These are phyloP conservation scores for Drosophila chauvacae DNA, from an alignment of 1,140 invertebrate genomes.

Conservation along the genomic window DNA sequence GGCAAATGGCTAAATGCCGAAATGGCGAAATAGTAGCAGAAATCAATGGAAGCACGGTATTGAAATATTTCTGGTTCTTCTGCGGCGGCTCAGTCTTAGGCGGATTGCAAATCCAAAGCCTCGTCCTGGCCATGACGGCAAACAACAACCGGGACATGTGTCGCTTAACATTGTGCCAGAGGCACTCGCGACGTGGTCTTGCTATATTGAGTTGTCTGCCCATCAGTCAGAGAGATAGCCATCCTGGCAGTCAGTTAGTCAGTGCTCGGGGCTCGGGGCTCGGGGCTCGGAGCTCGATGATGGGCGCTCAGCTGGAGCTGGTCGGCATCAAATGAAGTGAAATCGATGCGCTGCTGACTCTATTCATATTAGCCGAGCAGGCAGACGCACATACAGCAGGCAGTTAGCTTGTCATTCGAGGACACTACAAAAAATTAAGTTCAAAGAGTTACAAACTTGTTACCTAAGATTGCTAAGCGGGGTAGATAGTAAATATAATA, in stretches of 20 bases:
- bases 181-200: conserved; percentile 62
- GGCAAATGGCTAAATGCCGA: conserved; percentile 9
- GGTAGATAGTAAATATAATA: not conserved
- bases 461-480: too few relatives aligned
- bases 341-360: conserved; percentile 79
- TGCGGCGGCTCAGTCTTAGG: conserved; percentile 42
- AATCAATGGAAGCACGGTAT: conserved; percentile 51
- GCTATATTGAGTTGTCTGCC: conserved; percentile 75
- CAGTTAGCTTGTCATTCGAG: conserved; percentile 29
- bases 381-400: conserved; percentile 28
- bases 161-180: conserved; percentile 55
- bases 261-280: conserved; percentile 5
- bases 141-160: conserved; percentile 49
- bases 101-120: conserved; percentile 56
- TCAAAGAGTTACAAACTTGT: too few relatives aligned
- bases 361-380: conserved; percentile 70
- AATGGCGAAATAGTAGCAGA: conserved; percentile 12
- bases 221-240: conserved; percentile 55
- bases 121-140: conserved; percentile 44
- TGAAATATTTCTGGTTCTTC: conserved; percentile 59
- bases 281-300: not conserved
- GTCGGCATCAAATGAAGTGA: conserved; percentile 80
- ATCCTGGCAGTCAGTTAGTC: conserved; percentile 43
- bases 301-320: conserved; percentile 53
- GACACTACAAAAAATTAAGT: conserved; percentile 17